Base-by-base conservation (phyloP, 2,797 vertebrate genomes). In the Chromis chromis region DNA sequence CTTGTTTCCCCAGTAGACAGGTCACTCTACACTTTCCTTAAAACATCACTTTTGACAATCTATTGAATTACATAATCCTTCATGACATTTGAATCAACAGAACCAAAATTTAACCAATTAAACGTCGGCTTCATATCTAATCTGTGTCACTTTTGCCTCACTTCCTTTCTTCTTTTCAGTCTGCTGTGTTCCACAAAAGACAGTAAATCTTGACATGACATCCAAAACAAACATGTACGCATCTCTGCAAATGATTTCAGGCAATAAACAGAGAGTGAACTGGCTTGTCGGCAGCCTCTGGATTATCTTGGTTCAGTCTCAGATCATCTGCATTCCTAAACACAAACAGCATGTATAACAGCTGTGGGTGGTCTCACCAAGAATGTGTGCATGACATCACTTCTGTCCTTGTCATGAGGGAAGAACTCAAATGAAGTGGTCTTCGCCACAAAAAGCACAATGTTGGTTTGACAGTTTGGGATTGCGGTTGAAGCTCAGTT, bases 401-500 rank as follows among this genome's bases (percentile, higher is more conserved):
- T 27, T 78, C 11, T 48, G 13, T 28, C n/a, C 21, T 7, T 63
- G 16, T 53, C 61, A 56, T n/a, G 68, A 65, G 39, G 13, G 52
- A 75, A 46, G 31, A 24, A 36, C 9, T 33, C 12, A n/a, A 46
- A n/a, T 22, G 4, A 60, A 57, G 53, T 14, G 48, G 36, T 16
- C 53, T 64, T 69, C 16, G 16, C 57, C 33, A 54, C 40, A 62
- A 36, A 59, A 69, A 65, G 7, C 16, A 66, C 56, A 55, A 56
- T n/a, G 49, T 21, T 52, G 58, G 56, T 74, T 49, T 69, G 58
- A 73, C 10, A 31, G 53, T 67, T 63, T 64, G 52, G 17, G 68
- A 58, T 5, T 70, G 67, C 53, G 67, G 69, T 74, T 0, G 16
- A 36, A 40, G 6, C 3, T 67, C 6, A 40, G 61, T 48, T 70